Percentiles rank a stretch among this genome's conserved stretches.
phyloP scores from a whole-genome alignment of 2,113 vertebrate species.

The Ptychochromis oligacanthus region DNA sequence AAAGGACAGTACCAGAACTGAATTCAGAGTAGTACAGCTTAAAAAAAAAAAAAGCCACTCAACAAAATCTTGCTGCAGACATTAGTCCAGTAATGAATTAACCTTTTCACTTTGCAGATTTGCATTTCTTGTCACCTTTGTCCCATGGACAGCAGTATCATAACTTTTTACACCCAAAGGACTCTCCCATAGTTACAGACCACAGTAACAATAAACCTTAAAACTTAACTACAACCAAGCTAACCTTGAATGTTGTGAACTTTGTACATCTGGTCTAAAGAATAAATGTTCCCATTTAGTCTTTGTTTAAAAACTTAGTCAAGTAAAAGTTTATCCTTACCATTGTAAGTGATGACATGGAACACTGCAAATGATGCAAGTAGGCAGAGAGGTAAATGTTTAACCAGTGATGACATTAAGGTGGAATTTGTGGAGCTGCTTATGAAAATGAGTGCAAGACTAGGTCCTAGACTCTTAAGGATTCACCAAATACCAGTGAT shows the following conservation, averaged over 20 bases:
- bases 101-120: constrained; percentile 10
- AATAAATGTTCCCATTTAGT: neutral
- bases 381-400: neutral
- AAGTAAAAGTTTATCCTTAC: neutral
- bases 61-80: neutral
- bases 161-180: constrained; percentile 20
- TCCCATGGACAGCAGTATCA: constrained; percentile 8
- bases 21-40: neutral
- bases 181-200: constrained; percentile 13
- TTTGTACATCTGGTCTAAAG: neutral
- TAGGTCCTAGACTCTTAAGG: neutral
- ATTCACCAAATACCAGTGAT: neutral
- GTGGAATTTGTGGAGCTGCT: neutral
- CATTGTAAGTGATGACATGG: neutral
- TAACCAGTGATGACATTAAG: neutral
- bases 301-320: neutral
- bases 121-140: constrained; percentile 50
- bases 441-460: neutral
- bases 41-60: neutral
- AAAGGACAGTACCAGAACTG: neutral
- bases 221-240: neutral
- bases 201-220: constrained; percentile 21
- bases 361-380: too few species aligned
- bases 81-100: constrained; percentile 6
- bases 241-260: neutral